Percentiles rank a stretch among this genome's conserved stretches.
These are phyloP conservation scores for Silvanus unidentatus DNA, from an alignment of 2,888 invertebrate genomes.

Conservation along the genomic window DNA sequence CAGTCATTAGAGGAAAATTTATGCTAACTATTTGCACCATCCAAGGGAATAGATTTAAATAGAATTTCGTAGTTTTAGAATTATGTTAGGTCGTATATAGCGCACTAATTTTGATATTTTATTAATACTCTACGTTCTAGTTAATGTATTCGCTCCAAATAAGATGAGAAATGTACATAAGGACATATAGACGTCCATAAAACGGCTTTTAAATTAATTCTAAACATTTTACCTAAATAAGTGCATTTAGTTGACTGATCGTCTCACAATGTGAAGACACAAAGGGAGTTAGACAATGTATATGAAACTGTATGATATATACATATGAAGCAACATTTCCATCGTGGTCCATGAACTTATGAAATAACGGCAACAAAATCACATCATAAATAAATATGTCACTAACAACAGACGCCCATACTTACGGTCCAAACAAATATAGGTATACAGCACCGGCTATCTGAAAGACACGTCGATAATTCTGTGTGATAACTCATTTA, in stretches of 20 bases:
- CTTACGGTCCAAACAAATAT: background rate
- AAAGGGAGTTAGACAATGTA: no score
- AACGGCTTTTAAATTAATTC: no score
- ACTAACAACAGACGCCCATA: background rate
- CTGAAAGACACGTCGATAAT: background rate
- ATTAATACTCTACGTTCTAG: background rate
- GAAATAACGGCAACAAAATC: constrained; percentile 1
- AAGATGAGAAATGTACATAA: no score
- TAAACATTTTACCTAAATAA: no score
- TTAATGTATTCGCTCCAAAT: no score
- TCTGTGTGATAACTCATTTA: constrained; percentile 2
- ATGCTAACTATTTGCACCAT: background rate
- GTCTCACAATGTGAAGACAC: no score
- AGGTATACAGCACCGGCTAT: background rate
- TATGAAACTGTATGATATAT: no score
- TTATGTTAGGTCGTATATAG: no score
- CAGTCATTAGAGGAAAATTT: background rate
- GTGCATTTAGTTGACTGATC: no score
- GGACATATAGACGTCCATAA: no score
- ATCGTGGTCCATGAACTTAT: background rate
- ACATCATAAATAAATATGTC: constrained; percentile 1
- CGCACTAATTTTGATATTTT: background rate
- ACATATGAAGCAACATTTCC: no score
- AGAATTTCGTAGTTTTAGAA: background rate
- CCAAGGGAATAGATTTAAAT: constrained; percentile 3